phyloP scores from a whole-genome alignment of 1,140 invertebrate species.

The Subanguina moxae region DNA sequence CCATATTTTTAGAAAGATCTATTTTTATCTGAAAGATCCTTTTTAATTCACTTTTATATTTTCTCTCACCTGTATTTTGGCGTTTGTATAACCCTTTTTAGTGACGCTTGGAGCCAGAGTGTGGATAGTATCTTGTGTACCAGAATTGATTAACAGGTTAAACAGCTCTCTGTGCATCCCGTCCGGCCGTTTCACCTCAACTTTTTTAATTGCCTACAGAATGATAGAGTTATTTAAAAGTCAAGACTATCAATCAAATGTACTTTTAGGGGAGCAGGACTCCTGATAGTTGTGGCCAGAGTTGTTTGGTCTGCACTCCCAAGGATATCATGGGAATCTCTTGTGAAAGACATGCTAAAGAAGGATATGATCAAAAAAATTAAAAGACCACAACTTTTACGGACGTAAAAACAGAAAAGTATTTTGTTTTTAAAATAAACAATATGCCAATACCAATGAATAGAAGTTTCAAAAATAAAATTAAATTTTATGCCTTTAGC shows the following conservation, averaged over 20 bases:
- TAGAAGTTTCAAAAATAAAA: no score
- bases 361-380: not conserved
- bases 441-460: not conserved
- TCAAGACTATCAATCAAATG: not conserved
- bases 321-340: slow-evolving; percentile 25
- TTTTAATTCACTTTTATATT: not conserved
- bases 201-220: slow-evolving; percentile 20
- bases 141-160: slow-evolving; percentile 40
- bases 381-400: not conserved
- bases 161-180: slow-evolving; percentile 42
- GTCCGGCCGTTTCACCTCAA: slow-evolving; percentile 24
- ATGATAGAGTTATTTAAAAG: slow-evolving; percentile 8
- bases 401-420: not conserved
- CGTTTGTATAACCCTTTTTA: slow-evolving; percentile 20
- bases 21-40: not conserved
- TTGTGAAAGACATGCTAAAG: not conserved
- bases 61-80: slow-evolving; percentile 21
- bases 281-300: not conserved
- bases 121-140: slow-evolving; percentile 32
- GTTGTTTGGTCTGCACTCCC: not conserved
- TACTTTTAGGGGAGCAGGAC: not conserved
- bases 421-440: not conserved
- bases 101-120: slow-evolving; percentile 8
- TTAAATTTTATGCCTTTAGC: no score
- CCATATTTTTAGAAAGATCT: slow-evolving; percentile 1